phyloP scores from a whole-genome alignment of 2,888 invertebrate species.

The Phyto melanocephala region DNA sequence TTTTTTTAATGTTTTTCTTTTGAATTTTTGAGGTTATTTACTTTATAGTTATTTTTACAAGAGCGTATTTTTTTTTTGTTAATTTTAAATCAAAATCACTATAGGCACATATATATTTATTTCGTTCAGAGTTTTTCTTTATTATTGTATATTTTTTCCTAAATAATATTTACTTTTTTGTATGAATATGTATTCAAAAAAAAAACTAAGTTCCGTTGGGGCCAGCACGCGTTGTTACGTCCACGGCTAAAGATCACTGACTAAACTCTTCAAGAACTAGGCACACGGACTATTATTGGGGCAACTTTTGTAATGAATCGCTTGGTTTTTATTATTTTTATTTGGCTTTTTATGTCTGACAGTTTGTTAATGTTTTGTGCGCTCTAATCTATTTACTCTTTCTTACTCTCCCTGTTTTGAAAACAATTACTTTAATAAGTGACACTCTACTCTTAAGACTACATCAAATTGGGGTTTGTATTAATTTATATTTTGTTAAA shows the following conservation, averaged over 20 bases:
- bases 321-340: not conserved
- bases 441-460: constrained; percentile 3
- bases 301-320: constrained; percentile 44
- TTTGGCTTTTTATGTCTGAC: constrained; percentile 10
- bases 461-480: not conserved
- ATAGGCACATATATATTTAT: constrained; percentile 8
- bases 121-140: constrained; percentile 6
- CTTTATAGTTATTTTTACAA: constrained; percentile 60
- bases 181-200: constrained; percentile 42
- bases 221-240: constrained; percentile 69
- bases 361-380: not conserved
- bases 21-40: constrained; percentile 68
- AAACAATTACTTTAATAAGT: not conserved
- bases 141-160: constrained; percentile 5
- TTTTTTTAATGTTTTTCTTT: constrained; percentile 34
- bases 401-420: constrained; percentile 25
- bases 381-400: constrained; percentile 32
- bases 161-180: constrained; percentile 55
- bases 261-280: constrained; percentile 69
- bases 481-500: too few relatives aligned
- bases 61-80: constrained; percentile 42
- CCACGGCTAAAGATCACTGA: constrained; percentile 76
- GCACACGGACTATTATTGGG: constrained; percentile 48
- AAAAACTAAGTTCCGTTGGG: constrained; percentile 33
- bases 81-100: constrained; percentile 28